Percentiles rank a stretch among this genome's conserved stretches.
Evolutionary conservation across 2,113 vertebrate genomes (phyloP).

Genomic region (Orcinus orca): DNA sequence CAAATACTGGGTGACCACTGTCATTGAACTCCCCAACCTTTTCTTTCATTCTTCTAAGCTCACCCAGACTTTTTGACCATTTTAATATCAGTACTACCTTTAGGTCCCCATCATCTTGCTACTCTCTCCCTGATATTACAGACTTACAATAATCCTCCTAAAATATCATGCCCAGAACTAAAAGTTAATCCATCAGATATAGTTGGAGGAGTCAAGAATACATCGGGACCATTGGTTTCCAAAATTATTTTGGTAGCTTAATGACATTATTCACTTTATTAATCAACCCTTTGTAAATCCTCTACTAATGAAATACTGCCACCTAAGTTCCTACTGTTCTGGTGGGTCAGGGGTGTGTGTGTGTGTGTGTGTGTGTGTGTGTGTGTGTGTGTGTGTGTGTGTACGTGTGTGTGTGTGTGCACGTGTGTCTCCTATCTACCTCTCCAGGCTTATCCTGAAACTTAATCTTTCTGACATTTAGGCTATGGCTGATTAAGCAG

Average conservation of each 20-base stretch:
- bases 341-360: not conserved
- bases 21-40: not conserved
- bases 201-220: not conserved
- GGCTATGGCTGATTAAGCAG: not conserved
- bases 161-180: not conserved
- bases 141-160: not conserved
- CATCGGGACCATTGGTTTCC: not conserved
- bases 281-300: not conserved
- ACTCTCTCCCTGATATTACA: not conserved
- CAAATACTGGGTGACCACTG: not conserved
- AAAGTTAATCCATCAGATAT: not conserved
- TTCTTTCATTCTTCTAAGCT: not conserved
- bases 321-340: not conserved
- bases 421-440: not conserved
- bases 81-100: not conserved
- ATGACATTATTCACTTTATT: not conserved
- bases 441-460: not conserved
- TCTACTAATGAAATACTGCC: not conserved
- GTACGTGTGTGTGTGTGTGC: not conserved
- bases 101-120: not conserved
- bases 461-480: not conserved
- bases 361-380: not conserved
- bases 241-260: not conserved
- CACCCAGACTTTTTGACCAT: not conserved
- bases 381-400: not conserved